Base-by-base conservation (phyloP, 23 tunicate species). In the Trididemnum miniatum region DNA sequence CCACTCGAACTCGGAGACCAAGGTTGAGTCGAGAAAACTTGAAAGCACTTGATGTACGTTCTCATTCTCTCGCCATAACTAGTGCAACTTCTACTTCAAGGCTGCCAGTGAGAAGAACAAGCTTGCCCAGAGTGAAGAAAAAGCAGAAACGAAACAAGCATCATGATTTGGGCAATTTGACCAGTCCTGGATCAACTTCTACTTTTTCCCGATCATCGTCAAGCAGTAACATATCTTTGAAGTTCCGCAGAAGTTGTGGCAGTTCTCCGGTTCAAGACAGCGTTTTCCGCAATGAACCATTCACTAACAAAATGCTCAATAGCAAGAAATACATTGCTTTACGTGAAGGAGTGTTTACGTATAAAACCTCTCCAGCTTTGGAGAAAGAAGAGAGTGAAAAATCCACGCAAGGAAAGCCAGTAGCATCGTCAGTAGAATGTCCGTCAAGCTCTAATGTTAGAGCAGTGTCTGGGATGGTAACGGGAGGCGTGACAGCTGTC, bases 161-260 rank as follows among this genome's bases (percentile, higher is more conserved):
- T 30, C 15, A 18, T 4, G 59, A 84, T 20, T 39, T 34, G 32
- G 81, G 36, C 1, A 32, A 24, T 31, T 39, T 62, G 9, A 1
- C 34, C 23, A 74, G 81, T 27, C 81, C 74, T 0, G 66, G 51
- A 2, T 28, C 88, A 20, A n/a, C 67, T 5, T 88, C 93, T 22
- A 72, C 93, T n/a, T 37, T 86, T 9, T 91, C 97, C 18, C 80
- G 84, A 1, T 91, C 97, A 15, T 85, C 97, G 9, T 91, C 97
- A 9, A 72, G 83, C 22, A 81, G 87, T 31, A 87, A 86, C 36
- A 22, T 85, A 0, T 84, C 86, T 1, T 20, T 80, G 1, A 82
- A 73, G 25, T 69, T 69, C 15, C 73, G 65, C n/a, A 71, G 65
- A 37, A 89, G 95, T 71, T 82, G 77, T 7, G 75, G 71, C 52